These are phyloP conservation scores for Acrobasis repandana DNA, from an alignment of 2,888 invertebrate species.

Conservation along the genomic window DNA sequence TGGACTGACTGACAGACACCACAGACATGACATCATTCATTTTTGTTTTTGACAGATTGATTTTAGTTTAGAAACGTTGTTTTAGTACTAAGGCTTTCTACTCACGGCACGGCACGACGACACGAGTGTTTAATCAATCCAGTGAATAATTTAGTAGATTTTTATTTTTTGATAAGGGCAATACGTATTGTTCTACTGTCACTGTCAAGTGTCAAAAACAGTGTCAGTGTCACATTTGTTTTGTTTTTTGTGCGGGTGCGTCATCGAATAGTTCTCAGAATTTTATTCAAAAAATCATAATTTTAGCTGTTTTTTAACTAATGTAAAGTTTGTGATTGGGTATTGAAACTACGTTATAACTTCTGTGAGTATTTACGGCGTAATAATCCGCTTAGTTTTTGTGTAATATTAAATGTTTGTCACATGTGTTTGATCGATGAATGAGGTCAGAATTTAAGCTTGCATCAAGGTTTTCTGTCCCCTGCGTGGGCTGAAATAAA, in stretches of 20 bases:
- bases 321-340: not conserved
- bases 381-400: not conserved
- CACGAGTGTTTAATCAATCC: too few species aligned
- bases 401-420: not conserved
- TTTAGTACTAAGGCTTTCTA: too few species aligned
- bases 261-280: not conserved
- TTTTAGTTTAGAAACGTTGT: not conserved
- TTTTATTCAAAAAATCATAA: not conserved
- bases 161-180: not conserved
- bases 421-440: slow-evolving; percentile 9
- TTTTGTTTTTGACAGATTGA: not conserved
- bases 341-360: not conserved
- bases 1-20: too few species aligned
- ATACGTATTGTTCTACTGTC: not conserved
- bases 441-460: not conserved
- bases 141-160: not conserved
- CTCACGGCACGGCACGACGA: too few species aligned
- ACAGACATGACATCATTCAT: not conserved
- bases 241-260: not conserved
- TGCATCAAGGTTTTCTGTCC: not conserved
- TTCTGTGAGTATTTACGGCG: not conserved
- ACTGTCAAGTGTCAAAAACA: not conserved
- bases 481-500: not conserved
- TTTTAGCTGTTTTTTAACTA: not conserved
- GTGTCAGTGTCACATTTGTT: not conserved